Percentiles rank a stretch among this genome's conserved stretches.
Evolutionary conservation across 2,113 vertebrate genomes (phyloP).

Genomic region (Sander vitreus): DNA sequence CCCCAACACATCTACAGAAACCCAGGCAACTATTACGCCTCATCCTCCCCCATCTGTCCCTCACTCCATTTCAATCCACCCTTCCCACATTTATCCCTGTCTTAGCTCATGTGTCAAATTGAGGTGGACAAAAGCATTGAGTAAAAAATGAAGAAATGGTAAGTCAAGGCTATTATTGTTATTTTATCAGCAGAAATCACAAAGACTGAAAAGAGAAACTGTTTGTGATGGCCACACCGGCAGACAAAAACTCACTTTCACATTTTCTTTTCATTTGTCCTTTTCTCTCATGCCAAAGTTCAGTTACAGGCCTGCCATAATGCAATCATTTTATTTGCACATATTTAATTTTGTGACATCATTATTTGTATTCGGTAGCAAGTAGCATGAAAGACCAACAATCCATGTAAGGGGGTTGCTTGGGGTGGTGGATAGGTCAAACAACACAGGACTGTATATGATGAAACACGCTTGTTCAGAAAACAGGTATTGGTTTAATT

Average conservation of each 20-base stretch:
- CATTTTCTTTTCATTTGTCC: not conserved
- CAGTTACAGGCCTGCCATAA: not conserved
- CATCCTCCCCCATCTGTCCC: conserved; percentile 41
- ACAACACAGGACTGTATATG: too few relatives aligned
- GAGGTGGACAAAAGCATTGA: not conserved
- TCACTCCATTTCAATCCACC: conserved; percentile 38
- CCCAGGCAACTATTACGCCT: conserved; percentile 8
- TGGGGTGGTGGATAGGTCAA: too few relatives aligned
- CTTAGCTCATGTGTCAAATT: not conserved
- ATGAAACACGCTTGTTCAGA: too few relatives aligned
- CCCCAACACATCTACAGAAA: conserved; percentile 7
- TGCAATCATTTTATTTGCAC: too few relatives aligned
- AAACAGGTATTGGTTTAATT: too few relatives aligned
- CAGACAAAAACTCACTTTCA: not conserved
- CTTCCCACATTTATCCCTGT: conserved; percentile 14
- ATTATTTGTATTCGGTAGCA: too few relatives aligned
- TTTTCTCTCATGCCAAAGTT: not conserved
- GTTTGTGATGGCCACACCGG: not conserved
- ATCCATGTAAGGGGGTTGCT: too few relatives aligned
- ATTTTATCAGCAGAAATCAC: not conserved
- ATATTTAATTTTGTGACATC: too few relatives aligned
- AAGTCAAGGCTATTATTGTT: not conserved
- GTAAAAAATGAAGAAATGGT: not conserved
- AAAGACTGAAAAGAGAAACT: not conserved
- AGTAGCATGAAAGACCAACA: too few relatives aligned